Conservation (phyloP, 2,797 vertebrate genomes). For the Martes flavigula region DNA sequence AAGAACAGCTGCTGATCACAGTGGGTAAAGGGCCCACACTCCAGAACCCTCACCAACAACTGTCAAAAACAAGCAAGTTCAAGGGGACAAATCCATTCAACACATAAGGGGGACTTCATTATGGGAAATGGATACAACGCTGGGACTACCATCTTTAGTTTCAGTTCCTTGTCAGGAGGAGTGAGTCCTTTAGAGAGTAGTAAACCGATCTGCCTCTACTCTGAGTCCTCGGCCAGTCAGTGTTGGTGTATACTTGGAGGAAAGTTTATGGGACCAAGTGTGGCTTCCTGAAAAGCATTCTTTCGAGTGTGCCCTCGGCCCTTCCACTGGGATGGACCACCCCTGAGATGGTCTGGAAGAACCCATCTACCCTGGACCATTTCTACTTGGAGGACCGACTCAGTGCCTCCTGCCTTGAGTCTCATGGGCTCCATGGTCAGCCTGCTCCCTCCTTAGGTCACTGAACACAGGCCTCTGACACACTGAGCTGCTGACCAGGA, state of each 20-base stretch:
- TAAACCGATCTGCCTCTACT: not conserved
- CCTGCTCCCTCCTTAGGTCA: not conserved
- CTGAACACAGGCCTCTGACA: not conserved
- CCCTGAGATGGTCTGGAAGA: not conserved
- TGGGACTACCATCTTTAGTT: not conserved
- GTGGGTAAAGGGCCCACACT: not conserved
- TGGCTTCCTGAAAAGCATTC: not conserved
- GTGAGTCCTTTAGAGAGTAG: not conserved
- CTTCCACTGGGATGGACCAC: not conserved
- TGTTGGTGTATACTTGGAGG: not conserved
- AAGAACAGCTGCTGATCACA: slow-evolving; percentile 84
- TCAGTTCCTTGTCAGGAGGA: not conserved
- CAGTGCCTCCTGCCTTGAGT: not conserved
- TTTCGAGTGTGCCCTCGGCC: fast-evolving
- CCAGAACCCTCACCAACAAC: not conserved
- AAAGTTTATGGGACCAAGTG: not conserved
- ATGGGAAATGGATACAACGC: not conserved
- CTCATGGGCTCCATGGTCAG: not conserved
- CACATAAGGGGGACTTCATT: not conserved
- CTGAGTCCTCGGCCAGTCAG: not conserved
- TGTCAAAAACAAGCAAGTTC: not conserved
- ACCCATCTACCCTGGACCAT: not conserved
- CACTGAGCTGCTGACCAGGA: not conserved
- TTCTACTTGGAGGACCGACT: not conserved
- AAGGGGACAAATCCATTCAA: not conserved